Base-by-base conservation (phyloP, 2,113 vertebrate species). In the Myocastor coypus region DNA sequence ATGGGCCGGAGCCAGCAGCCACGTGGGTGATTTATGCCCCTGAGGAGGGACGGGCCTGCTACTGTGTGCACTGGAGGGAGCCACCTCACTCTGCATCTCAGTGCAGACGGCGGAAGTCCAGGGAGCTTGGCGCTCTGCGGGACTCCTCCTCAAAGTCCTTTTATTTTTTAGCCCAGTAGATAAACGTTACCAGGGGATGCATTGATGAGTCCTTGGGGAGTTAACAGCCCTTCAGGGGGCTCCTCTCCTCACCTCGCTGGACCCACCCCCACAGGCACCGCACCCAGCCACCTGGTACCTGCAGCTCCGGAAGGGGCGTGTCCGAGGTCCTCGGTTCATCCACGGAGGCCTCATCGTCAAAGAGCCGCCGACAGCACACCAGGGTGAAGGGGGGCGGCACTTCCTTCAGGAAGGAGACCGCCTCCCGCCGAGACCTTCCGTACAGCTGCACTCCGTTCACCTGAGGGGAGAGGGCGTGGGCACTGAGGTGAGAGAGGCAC, bases 361-460 rank as follows among this genome's bases (percentile, higher is more conserved):
- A 98, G 1, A 99, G 98, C 3, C 98, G 99, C 40, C 99, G 98
- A 95, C 99, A 99, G 98, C 99, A 99, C 92, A 99, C 99, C 98
- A 99, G 61, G 0, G 99, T 99, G 93, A 99, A 99, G 0, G 99
- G 99, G 28, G 99, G 99, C 0, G 99, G 99, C 37, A 99, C 99
- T 55, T 99, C 99, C 94, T 99, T 99, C 0, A 99, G 99, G 96
- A 99, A 99, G 0, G 99, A 99, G 91, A 99, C 95, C 0, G 99
- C 99, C 91, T 99, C 99, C 0, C 99, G 98, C 1, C 99, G 99
- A 26, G 99, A 99, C 89, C 98, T 99, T 0, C 99, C 99, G 0
- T 98, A 99, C 0, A 99, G 98, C 97, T 99, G 99, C 7, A 99
- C 98, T 0, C 98, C 99, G 3, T 99, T 99, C 8, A 99, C 99